Conservation (phyloP, 1,140 invertebrate species). For the Zaprionus camerounensis region DNA sequence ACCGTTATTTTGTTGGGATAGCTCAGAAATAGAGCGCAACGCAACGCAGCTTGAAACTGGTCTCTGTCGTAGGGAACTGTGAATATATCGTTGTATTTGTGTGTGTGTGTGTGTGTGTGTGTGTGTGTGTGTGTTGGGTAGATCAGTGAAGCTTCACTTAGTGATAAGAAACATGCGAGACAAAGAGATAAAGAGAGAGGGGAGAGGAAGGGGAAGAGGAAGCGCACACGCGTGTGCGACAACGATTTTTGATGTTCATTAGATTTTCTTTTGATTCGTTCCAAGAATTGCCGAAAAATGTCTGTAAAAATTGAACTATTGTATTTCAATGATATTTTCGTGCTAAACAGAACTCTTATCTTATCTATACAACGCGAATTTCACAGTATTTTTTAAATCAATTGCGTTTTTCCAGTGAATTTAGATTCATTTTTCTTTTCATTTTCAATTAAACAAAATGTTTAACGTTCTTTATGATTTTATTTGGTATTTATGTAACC, state of each 20-base stretch:
- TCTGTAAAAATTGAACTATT: background rate
- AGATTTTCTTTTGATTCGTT: background rate
- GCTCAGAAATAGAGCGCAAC: conserved; percentile 63
- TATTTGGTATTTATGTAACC: background rate
- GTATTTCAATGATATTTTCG: background rate
- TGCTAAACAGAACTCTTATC: background rate
- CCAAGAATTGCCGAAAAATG: background rate
- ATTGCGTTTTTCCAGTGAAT: background rate
- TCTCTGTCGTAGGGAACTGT: conserved; percentile 17
- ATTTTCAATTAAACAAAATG: background rate
- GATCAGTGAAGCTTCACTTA: conserved; percentile 47
- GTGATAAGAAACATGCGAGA: background rate
- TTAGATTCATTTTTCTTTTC: background rate
- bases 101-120: conserved; percentile 26
- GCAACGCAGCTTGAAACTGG: conserved; percentile 49
- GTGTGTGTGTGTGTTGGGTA: conserved; percentile 56
- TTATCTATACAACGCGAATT: background rate
- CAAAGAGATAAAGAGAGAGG: background rate
- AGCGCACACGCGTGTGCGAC: background rate
- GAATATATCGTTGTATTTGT: background rate
- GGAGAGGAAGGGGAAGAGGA: background rate
- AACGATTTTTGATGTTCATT: background rate
- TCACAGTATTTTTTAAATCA: background rate
- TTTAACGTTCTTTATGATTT: background rate
- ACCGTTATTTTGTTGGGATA: conserved; percentile 79